Conservation (phyloP, 2,888 invertebrate species). For the Anorthoa munda region DNA sequence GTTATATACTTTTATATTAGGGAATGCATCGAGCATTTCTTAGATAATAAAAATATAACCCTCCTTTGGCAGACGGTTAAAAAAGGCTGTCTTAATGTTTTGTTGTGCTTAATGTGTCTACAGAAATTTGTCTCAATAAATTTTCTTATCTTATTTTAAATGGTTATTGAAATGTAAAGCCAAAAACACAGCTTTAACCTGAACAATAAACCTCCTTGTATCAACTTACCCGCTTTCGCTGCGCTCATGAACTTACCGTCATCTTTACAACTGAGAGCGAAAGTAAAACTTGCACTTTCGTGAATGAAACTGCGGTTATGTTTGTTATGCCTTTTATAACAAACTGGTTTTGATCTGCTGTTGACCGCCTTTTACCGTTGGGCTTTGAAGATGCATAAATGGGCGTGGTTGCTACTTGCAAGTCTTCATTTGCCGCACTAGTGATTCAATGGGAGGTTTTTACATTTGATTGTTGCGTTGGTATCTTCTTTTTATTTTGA, state of each 20-base stretch:
- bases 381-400: not conserved
- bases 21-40: too few relatives aligned
- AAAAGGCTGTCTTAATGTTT: too few relatives aligned
- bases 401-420: not conserved
- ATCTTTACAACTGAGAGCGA: slow-evolving; percentile 61
- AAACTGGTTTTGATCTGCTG: slow-evolving; percentile 31
- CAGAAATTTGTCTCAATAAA: too few relatives aligned
- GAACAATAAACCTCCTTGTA: too few relatives aligned
- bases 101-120: too few relatives aligned
- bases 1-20: too few relatives aligned
- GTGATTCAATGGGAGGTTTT: not conserved
- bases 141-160: too few relatives aligned
- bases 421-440: not conserved
- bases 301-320: slow-evolving; percentile 43
- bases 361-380: slow-evolving; percentile 9
- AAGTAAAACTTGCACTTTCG: slow-evolving; percentile 71
- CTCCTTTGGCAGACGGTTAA: too few relatives aligned
- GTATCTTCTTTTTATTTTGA: not conserved
- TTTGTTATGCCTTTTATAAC: slow-evolving; percentile 16
- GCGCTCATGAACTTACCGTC: slow-evolving; percentile 47
- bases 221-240: slow-evolving; percentile 52
- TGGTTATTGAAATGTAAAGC: too few relatives aligned
- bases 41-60: too few relatives aligned
- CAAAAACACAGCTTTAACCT: too few relatives aligned
- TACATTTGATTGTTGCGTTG: not conserved